These are phyloP conservation scores for Apocrypta bakeri DNA, from an alignment of 1,140 invertebrate species.

Conservation along the genomic window DNA sequence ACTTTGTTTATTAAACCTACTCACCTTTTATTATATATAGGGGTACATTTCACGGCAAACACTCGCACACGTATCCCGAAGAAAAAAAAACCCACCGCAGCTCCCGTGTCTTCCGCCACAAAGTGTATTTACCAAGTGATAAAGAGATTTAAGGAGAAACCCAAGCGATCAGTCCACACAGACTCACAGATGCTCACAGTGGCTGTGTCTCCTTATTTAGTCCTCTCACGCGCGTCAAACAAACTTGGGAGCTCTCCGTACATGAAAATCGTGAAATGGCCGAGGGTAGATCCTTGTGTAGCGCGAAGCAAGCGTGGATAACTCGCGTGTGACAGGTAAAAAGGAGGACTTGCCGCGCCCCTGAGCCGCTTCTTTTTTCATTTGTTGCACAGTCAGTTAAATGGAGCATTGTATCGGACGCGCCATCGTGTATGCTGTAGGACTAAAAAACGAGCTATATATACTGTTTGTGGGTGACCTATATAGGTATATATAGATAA, in stretches of 20 bases:
- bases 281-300: not conserved
- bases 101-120: not conserved
- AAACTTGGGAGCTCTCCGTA: not conserved
- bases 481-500: no score
- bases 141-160: constrained; percentile 44
- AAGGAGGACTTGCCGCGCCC: constrained; percentile 1
- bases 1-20: no score
- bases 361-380: not conserved
- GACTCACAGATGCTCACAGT: not conserved
- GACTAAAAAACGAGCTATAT: no score
- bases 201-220: constrained; percentile 41
- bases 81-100: not conserved
- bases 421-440: not conserved
- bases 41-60: not conserved
- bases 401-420: not conserved
- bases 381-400: not conserved
- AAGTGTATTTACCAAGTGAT: constrained; percentile 35
- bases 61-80: not conserved
- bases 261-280: constrained; percentile 14
- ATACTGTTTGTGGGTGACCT: no score
- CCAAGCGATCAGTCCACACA: not conserved
- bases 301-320: constrained; percentile 18
- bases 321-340: constrained; percentile 37
- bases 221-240: not conserved
- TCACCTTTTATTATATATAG: no score